These are phyloP conservation scores for Amphipyra berbera DNA, from an alignment of 2,888 invertebrate genomes.

Conservation along the genomic window DNA sequence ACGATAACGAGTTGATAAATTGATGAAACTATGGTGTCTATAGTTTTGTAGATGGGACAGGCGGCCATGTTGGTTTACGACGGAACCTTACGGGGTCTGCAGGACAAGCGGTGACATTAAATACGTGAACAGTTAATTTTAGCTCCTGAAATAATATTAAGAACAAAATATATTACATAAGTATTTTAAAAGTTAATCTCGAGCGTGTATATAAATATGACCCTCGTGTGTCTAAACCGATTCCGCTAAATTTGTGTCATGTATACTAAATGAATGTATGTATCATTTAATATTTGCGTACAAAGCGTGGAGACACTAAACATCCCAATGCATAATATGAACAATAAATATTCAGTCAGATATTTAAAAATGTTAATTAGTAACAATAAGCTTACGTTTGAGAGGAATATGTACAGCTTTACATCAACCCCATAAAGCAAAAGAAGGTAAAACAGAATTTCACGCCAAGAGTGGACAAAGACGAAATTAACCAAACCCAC, in stretches of 20 bases:
- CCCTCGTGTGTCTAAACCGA: slow-evolving; percentile 9
- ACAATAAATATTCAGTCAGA: slow-evolving; percentile 25
- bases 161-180: slow-evolving; percentile 58
- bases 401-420: slow-evolving; percentile 56
- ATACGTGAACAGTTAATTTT: slow-evolving; percentile 61
- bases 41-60: slow-evolving; percentile 59
- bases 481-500: slow-evolving; percentile 48
- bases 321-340: slow-evolving; percentile 32
- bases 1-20: slow-evolving; percentile 50
- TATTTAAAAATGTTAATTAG: slow-evolving; percentile 41
- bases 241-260: slow-evolving; percentile 22
- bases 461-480: slow-evolving; percentile 29
- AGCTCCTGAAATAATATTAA: slow-evolving; percentile 74
- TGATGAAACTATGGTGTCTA: slow-evolving; percentile 57
- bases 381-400: slow-evolving; percentile 50
- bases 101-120: slow-evolving; percentile 75
- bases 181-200: slow-evolving; percentile 31
- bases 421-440: slow-evolving; percentile 51
- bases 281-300: slow-evolving; percentile 29
- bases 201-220: slow-evolving; percentile 32
- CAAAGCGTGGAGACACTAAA: slow-evolving; percentile 35
- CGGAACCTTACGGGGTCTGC: slow-evolving; percentile 72
- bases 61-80: slow-evolving; percentile 64
- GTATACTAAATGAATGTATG: slow-evolving; percentile 30
- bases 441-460: slow-evolving; percentile 31